phyloP scores from a whole-genome alignment of 2,113 vertebrate species.

The Leucoraja erinaceus region DNA sequence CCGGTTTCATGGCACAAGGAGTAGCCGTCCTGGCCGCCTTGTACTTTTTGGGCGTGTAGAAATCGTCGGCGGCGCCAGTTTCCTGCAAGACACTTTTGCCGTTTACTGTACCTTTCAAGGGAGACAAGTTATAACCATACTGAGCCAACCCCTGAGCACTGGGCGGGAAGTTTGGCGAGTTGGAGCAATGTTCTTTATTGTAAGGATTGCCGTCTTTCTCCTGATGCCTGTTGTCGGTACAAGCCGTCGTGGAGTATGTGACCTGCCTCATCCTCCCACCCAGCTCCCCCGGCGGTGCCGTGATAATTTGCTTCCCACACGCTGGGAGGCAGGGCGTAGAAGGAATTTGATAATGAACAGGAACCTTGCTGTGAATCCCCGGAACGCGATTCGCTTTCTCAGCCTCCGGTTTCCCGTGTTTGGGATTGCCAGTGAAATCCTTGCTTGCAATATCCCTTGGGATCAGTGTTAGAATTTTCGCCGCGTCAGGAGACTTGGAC shows the following conservation, averaged over 20 bases:
- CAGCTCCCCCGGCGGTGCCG: neutral
- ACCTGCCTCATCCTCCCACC: neutral
- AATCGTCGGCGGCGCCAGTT: neutral
- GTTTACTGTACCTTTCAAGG: neutral
- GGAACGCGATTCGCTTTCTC: neutral
- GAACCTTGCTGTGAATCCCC: neutral
- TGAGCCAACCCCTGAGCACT: neutral
- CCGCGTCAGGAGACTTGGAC: neutral
- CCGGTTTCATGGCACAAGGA: neutral
- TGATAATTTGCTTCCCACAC: neutral
- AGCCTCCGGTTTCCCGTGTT: neutral
- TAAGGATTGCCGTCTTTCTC: neutral
- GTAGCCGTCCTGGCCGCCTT: neutral
- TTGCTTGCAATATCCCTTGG: neutral
- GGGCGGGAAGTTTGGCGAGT: neutral
- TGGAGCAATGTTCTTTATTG: neutral
- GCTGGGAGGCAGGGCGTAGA: neutral
- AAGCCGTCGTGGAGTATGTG: neutral
- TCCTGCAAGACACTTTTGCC: neutral
- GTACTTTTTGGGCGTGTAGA: slow-evolving; percentile 27
- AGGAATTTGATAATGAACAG: neutral
- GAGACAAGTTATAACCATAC: neutral
- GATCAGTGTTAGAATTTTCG: neutral
- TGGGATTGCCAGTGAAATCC: neutral
- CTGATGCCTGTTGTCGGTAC: neutral